These are phyloP conservation scores for Psettodes erumei DNA, from an alignment of 2,113 vertebrate species.

Conservation along the genomic window DNA sequence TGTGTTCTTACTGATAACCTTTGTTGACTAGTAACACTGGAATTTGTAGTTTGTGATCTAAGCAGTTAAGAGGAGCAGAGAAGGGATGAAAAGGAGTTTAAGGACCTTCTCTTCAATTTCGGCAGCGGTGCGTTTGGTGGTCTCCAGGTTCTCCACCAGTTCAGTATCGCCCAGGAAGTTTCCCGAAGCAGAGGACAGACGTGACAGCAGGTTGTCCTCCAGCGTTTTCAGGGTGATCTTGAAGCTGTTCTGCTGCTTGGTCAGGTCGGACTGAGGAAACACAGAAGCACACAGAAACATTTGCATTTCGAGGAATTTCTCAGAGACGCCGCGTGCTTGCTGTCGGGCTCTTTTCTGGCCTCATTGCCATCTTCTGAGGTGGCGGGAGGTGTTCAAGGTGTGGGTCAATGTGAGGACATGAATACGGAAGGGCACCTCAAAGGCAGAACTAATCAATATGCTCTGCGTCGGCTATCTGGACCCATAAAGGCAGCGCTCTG, in stretches of 20 bases:
- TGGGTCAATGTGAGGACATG: conserved; percentile 34
- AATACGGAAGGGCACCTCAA: conserved; percentile 66
- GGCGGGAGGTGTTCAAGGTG: conserved; percentile 36
- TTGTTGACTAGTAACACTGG: too few relatives aligned
- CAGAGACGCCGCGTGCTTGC: not conserved
- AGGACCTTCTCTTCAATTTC: conserved; percentile 93
- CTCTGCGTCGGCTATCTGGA: conserved; percentile 59
- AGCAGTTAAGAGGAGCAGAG: not conserved
- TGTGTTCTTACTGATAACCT: too few relatives aligned
- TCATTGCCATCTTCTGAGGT: conserved; percentile 14
- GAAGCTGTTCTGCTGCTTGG: conserved; percentile 95
- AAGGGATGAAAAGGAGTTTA: not conserved
- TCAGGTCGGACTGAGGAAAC: conserved; percentile 89
- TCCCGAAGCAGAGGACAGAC: conserved; percentile 93
- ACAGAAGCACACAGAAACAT: conserved; percentile 53
- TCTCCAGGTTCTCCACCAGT: conserved; percentile 94
- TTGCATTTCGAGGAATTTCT: not conserved
- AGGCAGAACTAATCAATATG: conserved; percentile 70
- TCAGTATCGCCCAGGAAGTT: conserved; percentile 93
- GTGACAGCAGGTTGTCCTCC: conserved; percentile 93
- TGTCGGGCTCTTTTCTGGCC: conserved; percentile 1
- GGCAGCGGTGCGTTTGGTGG: conserved; percentile 90
- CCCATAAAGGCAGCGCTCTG: conserved; percentile 48
- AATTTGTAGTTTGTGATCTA: not conserved
- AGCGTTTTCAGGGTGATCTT: conserved; percentile 96